Conservation (phyloP, 1,140 invertebrate species). For the Drosophila azteca region DNA sequence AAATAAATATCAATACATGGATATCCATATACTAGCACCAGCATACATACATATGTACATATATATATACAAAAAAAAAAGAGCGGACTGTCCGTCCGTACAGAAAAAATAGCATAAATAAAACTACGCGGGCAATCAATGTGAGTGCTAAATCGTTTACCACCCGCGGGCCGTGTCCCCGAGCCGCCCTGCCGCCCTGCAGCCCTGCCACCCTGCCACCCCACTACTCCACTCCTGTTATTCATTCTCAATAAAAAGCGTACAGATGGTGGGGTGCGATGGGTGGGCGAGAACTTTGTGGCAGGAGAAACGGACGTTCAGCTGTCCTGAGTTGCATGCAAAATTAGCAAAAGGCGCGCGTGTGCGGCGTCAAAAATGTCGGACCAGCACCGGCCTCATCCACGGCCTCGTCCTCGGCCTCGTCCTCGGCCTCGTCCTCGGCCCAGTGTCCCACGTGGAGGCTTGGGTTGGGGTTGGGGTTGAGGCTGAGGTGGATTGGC, state of each 20-base stretch:
- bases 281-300: not conserved
- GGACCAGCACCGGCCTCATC: constrained; percentile 20
- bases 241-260: constrained; percentile 68
- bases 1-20: constrained; percentile 68
- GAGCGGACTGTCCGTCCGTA: not conserved
- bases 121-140: constrained; percentile 76
- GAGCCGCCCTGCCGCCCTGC: constrained; percentile 6
- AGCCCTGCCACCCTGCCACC: constrained; percentile 1
- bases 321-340: constrained; percentile 76
- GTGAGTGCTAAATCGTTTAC: constrained; percentile 80
- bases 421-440: constrained; percentile 14
- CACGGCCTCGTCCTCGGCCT: not conserved
- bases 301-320: constrained; percentile 56
- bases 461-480: not conserved
- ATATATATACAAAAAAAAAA: constrained; percentile 10
- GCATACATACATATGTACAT: constrained; percentile 1
- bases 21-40: constrained; percentile 36
- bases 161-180: constrained; percentile 70
- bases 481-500: not conserved
- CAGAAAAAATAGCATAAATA: constrained; percentile 72
- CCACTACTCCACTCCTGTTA: constrained; percentile 14
- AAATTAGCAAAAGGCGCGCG: constrained; percentile 72
- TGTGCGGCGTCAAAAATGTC: constrained; percentile 78
- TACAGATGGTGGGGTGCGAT: constrained; percentile 41
- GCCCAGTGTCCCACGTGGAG: constrained; percentile 20